A percentile compares a stretch with the other conserved stretches of the same genome.
phyloP scores from a whole-genome alignment of 2,113 vertebrate genomes.

The Siniperca chuatsi region DNA sequence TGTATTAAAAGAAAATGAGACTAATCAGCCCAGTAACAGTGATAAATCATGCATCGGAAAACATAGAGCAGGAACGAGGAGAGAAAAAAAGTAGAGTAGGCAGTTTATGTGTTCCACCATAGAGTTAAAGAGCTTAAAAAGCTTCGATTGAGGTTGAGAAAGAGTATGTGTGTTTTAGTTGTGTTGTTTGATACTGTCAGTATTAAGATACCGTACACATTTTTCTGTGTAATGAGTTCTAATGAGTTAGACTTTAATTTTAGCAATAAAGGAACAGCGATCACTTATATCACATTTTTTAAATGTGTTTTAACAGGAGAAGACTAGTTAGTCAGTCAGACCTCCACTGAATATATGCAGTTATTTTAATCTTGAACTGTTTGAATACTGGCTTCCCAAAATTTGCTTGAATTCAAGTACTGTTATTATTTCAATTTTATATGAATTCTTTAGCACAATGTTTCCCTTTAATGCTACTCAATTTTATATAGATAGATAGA shows the following conservation, averaged over 20 bases:
- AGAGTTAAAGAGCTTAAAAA: slow-evolving; percentile 46
- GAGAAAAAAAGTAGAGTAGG: slow-evolving; percentile 24
- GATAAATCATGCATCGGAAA: slow-evolving; percentile 75
- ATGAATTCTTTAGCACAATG: not conserved
- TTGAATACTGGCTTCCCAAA: not conserved
- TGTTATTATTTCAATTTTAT: not conserved
- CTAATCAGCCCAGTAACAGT: slow-evolving; percentile 77
- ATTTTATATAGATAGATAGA: too few relatives aligned
- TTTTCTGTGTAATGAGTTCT: slow-evolving; percentile 30
- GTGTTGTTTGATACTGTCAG: slow-evolving; percentile 17
- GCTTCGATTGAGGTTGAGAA: slow-evolving; percentile 47
- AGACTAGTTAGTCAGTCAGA: slow-evolving; percentile 1
- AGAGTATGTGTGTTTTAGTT: slow-evolving; percentile 20
- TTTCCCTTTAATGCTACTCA: not conserved
- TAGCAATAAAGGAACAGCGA: not conserved
- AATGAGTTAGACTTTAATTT: slow-evolving; percentile 13
- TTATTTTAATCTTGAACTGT: not conserved
- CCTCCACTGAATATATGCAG: not conserved
- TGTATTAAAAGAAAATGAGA: slow-evolving; percentile 78
- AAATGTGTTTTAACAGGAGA: not conserved
- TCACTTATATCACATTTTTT: slow-evolving; percentile 6
- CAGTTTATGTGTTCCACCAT: slow-evolving; percentile 45
- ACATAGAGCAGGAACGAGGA: slow-evolving; percentile 40
- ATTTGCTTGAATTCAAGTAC: not conserved
- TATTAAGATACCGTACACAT: slow-evolving; percentile 27